phyloP scores from a whole-genome alignment of 2,888 invertebrate genomes.

The Asteroscopus sphinx region DNA sequence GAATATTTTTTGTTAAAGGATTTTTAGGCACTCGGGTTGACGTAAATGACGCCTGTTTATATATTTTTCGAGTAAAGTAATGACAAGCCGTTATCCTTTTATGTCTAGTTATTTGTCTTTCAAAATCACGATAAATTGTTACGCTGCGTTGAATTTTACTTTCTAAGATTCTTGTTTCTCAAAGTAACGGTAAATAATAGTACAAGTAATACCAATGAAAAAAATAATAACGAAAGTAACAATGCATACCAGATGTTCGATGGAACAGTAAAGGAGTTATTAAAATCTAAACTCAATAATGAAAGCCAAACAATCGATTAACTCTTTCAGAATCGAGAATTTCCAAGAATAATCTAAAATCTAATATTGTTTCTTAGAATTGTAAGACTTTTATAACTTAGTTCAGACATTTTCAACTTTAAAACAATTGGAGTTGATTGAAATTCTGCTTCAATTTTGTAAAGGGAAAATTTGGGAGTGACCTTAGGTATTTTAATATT shows the following conservation, averaged over 20 bases:
- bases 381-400: slow-evolving; percentile 12
- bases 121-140: not conserved
- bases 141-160: not conserved
- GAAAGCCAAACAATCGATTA: not conserved
- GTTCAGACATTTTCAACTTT: slow-evolving; percentile 25
- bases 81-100: not conserved
- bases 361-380: slow-evolving; percentile 14
- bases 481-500: slow-evolving; percentile 36
- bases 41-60: not conserved
- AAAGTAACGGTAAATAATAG: not conserved
- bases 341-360: slow-evolving; percentile 3
- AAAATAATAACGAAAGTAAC: not conserved
- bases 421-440: slow-evolving; percentile 34
- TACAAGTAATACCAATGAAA: not conserved
- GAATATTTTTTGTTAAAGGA: slow-evolving; percentile 7
- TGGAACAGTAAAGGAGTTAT: not conserved
- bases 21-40: not conserved
- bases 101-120: not conserved
- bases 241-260: not conserved
- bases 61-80: slow-evolving; percentile 10
- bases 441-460: slow-evolving; percentile 29
- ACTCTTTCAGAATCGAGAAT: slow-evolving; percentile 8
- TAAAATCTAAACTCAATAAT: not conserved
- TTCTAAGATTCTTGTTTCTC: not conserved
- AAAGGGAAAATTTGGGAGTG: slow-evolving; percentile 14